These are phyloP conservation scores for Lycaena phlaeas DNA, from an alignment of 2,888 invertebrate species.

Conservation along the genomic window DNA sequence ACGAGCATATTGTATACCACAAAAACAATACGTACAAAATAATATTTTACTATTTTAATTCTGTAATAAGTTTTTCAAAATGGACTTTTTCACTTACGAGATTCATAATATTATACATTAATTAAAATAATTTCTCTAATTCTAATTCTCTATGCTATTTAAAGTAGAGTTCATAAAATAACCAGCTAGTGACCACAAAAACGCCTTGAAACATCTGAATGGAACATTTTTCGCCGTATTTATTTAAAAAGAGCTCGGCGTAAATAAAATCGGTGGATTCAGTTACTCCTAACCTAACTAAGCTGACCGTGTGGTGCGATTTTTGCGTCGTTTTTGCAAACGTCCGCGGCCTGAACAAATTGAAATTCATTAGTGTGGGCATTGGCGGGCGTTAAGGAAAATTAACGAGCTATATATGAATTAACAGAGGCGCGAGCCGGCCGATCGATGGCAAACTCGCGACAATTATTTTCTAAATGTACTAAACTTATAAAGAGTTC, in stretches of 20 bases:
- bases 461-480: conserved; percentile 23
- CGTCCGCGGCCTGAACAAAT: conserved; percentile 52
- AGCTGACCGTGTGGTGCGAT: conserved; percentile 20
- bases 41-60: too few relatives aligned
- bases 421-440: conserved; percentile 47
- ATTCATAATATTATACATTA: too few relatives aligned
- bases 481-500: conserved; percentile 4
- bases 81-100: too few relatives aligned
- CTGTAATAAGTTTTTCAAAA: too few relatives aligned
- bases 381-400: conserved; percentile 59
- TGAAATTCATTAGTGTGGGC: conserved; percentile 64
- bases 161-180: too few relatives aligned
- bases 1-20: too few relatives aligned
- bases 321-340: conserved; percentile 22
- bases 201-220: neutral
- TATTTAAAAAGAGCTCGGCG: conserved; percentile 8
- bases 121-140: too few relatives aligned
- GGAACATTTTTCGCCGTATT: neutral
- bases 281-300: conserved; percentile 23
- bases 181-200: too few relatives aligned
- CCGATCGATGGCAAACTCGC: conserved; percentile 28
- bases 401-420: conserved; percentile 66
- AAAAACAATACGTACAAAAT: too few relatives aligned
- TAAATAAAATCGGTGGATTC: conserved; percentile 9
- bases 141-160: too few relatives aligned